A percentile compares a stretch with the other conserved stretches of the same genome.
Conservation (phyloP, 2,113 vertebrate genomes). For the Takifugu bimaculatus region DNA sequence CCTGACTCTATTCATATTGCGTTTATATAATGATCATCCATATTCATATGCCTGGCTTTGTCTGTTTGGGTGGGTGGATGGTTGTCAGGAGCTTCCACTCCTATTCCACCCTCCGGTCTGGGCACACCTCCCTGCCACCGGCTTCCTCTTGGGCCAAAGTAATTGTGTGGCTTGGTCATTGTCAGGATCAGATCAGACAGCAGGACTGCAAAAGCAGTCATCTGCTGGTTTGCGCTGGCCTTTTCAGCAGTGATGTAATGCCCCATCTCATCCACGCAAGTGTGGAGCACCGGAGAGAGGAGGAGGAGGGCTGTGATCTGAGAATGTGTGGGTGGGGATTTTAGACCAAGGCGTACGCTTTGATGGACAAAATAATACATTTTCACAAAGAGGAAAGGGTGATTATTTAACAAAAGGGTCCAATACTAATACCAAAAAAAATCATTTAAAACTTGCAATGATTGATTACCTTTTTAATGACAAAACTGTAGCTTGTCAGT, state of each 20-base stretch:
- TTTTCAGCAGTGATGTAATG: constrained; percentile 67
- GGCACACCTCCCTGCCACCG: constrained; percentile 5
- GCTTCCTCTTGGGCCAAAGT: constrained; percentile 33
- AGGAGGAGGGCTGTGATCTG: constrained; percentile 6
- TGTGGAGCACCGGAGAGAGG: not conserved
- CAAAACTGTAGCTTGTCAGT: no score
- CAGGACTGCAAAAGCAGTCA: constrained; percentile 64
- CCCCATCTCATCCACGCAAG: constrained; percentile 26
- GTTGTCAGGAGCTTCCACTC: constrained; percentile 33
- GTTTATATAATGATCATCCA: constrained; percentile 45
- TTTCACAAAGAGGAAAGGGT: not conserved
- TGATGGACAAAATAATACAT: not conserved
- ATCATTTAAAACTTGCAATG: not conserved
- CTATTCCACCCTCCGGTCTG: constrained; percentile 8
- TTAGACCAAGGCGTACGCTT: not conserved
- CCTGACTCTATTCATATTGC: constrained; percentile 49
- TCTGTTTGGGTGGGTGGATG: not conserved
- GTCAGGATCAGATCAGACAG: constrained; percentile 58
- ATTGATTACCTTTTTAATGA: no score
- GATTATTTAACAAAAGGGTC: not conserved
- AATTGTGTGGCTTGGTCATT: constrained; percentile 67
- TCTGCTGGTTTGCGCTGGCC: constrained; percentile 63
- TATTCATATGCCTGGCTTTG: constrained; percentile 33
- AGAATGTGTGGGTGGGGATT: constrained; percentile 20
- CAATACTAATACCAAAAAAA: not conserved